Base-by-base conservation (phyloP, 1,140 invertebrate species). In the Nomia melanderi region DNA sequence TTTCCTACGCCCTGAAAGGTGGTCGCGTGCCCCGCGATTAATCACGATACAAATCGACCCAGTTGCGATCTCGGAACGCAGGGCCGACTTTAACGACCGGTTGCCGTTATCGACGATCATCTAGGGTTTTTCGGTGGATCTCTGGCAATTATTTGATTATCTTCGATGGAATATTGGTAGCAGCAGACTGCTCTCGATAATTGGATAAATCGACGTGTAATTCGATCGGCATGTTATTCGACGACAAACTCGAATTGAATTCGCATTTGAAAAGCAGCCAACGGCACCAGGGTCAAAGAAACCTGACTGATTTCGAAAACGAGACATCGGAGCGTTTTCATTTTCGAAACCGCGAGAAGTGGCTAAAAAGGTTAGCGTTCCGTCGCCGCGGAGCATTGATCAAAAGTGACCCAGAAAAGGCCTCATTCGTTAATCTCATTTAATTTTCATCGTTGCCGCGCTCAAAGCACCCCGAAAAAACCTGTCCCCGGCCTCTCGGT, bases 11-110 rank as follows among this genome's bases (percentile, higher is more conserved):
- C 31, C 20, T n/a, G 17, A 4, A 17, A 5, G 17, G 5, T 14
- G 59, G 33, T 80, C 59, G 77, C 79, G 79, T 81, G 79, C 70
- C n/a, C 31, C 70, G 69, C 69, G 71, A 81, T 81, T 79, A 79
- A 53, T 69, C 65, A 56, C 78, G 70, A 81, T 81, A 81, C 36
- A 75, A 81, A 79, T 69, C 71, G 79, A 81, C 79, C 79, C 59
- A 81, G 70, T 81, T 78, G 67, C 29, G 12, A 81, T 65, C 75
- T 57, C 41, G 63, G 47, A 69, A 39, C 62, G 17, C 71, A 1
- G 64, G 44, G 41, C 44, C 41, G 72, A 47, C 65, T 62, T 56
- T 66, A 75, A 75, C 47, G 44, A 65, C 27, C 4, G 59, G 33
- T 60, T 33, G 4, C 36, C n/a, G 39, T 11, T 12, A 63, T 63